Conservation (phyloP, 2,888 invertebrate species). For the Mythimna loreyi region DNA sequence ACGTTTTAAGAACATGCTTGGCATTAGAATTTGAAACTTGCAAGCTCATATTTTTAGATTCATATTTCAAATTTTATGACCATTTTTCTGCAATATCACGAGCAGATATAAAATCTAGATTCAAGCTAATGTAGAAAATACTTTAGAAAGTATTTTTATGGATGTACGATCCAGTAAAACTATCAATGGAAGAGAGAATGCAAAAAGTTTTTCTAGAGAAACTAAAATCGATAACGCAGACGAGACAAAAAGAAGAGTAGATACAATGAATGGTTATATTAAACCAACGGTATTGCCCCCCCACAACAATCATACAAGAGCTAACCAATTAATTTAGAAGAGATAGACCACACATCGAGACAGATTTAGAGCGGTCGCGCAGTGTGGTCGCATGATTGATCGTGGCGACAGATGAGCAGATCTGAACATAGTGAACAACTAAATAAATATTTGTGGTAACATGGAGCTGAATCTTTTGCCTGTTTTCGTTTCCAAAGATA, state of each 20-base stretch:
- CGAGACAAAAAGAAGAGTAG: not conserved
- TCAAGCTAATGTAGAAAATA: not conserved
- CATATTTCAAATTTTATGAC: slow-evolving; percentile 10
- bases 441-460: slow-evolving; percentile 19
- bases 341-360: slow-evolving; percentile 57
- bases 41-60: not conserved
- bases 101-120: not conserved
- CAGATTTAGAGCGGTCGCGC: slow-evolving; percentile 30
- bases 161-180: slow-evolving; percentile 5
- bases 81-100: not conserved
- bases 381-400: slow-evolving; percentile 46
- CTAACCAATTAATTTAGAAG: slow-evolving; percentile 22
- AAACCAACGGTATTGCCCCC: not conserved
- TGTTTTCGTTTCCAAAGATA: slow-evolving; percentile 1
- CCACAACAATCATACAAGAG: slow-evolving; percentile 3
- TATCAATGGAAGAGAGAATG: slow-evolving; percentile 9
- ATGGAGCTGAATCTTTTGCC: slow-evolving; percentile 6
- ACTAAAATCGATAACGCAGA: not conserved
- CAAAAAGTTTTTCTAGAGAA: slow-evolving; percentile 2
- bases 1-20: slow-evolving; percentile 1
- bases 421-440: slow-evolving; percentile 24
- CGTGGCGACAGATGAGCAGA: slow-evolving; percentile 38
- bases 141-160: not conserved
- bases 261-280: slow-evolving; percentile 17
- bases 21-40: slow-evolving; percentile 9